Base-by-base conservation (phyloP, 2,797 vertebrate genomes). In the Benthosema pterotum region DNA sequence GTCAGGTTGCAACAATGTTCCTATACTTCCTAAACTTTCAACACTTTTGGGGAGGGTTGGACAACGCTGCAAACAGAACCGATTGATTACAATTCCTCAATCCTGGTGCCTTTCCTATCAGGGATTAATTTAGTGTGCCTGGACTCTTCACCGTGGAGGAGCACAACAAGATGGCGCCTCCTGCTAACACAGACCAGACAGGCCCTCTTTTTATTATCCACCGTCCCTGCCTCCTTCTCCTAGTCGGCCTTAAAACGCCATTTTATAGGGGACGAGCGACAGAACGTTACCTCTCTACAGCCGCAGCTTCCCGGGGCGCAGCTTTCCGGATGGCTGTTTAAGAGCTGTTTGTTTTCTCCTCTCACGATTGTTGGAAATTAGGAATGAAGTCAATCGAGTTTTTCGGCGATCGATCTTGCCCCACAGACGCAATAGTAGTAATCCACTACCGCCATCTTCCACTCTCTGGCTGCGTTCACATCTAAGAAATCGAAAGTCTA, bases 51-150 rank as follows among this genome's bases (percentile, higher is more conserved):
- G n/a, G n/a, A n/a, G n/a, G 16, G 90, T 82, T 88, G 87, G 86
- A 93, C 91, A 50, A 81, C 89, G 85, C 86, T n/a, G n/a, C n/a
- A n/a, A n/a, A n/a, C n/a, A n/a, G n/a, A 71, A 79, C 67, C 50
- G 75, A 91, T 94, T 92, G 93, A 94, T 91, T 93, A 84, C 80
- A 83, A 88, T 82, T 80, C 91, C 92, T 93, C 83, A 71, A 91
- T 91, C 90, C 88, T 88, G 73, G 82, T 9, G 74, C 73, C 77
- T 80, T 76, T 63, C 75, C 76, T 90, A 89, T 94, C 93, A 75
- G 93, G 93, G 93, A 94, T 94, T 88, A 93, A 93, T 88, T 93
- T 86, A 92, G 87, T 84, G 72, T 92, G 93, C 83, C 93, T 93
- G 74, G 63, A 72, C 83, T 57, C n/a, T 75, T 65, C 67, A 54